Evolutionary conservation across 2,888 invertebrate species (phyloP).

Genomic region (Eudemis profundana): DNA sequence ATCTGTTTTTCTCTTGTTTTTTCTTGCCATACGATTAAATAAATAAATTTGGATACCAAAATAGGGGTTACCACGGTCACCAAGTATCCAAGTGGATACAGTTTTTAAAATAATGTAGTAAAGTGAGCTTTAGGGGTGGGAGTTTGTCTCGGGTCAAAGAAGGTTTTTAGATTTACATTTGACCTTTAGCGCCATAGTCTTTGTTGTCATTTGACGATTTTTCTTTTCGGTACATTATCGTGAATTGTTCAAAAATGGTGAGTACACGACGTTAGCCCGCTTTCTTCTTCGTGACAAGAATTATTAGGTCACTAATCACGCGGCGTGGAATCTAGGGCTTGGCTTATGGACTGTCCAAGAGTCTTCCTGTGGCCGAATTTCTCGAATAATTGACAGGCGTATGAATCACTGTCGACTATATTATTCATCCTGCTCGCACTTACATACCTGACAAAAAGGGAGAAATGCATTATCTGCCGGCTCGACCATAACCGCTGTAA

Average conservation of each 20-base stretch:
- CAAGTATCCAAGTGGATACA: no score
- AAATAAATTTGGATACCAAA: no score
- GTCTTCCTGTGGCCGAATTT: slow-evolving; percentile 31
- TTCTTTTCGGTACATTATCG: neutral
- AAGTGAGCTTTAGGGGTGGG: no score
- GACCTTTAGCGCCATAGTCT: neutral
- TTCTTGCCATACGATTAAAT: no score
- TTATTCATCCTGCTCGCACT: no score
- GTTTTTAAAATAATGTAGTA: no score
- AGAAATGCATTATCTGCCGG: no score
- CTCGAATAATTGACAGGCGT: neutral
- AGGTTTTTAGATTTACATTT: neutral
- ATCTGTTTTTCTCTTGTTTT: no score
- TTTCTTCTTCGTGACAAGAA: slow-evolving; percentile 41
- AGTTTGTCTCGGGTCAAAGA: no score
- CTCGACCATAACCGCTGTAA: no score
- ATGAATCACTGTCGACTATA: neutral
- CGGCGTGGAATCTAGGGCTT: slow-evolving; percentile 31
- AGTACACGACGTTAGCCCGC: slow-evolving; percentile 20
- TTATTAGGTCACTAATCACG: slow-evolving; percentile 40
- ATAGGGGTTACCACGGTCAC: no score
- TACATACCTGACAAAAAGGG: no score
- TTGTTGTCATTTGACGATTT: slow-evolving; percentile 3
- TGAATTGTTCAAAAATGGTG: slow-evolving; percentile 14
- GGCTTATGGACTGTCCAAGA: slow-evolving; percentile 9